Conservation (phyloP, 2,113 vertebrate genomes). For the Tauraco erythrolophus region DNA sequence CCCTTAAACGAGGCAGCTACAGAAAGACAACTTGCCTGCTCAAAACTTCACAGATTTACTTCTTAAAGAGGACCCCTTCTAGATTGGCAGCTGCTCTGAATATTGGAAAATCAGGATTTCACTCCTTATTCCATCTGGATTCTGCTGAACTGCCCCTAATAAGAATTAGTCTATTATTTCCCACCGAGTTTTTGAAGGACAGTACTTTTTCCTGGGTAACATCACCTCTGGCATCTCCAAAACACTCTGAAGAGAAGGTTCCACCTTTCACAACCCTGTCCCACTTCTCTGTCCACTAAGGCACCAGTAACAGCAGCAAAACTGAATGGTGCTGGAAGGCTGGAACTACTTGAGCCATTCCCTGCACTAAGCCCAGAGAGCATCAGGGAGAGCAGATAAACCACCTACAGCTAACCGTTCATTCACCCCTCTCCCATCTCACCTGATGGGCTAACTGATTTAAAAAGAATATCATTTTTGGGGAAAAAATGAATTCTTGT, state of each 20-base stretch:
- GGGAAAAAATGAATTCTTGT: not conserved
- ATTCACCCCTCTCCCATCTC: not conserved
- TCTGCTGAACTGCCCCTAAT: not conserved
- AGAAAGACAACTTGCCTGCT: too few relatives aligned
- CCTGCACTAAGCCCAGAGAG: not conserved
- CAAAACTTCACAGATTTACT: not conserved
- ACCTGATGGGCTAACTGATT: not conserved
- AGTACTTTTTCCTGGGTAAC: not conserved
- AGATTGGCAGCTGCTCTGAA: not conserved
- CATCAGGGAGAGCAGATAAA: not conserved
- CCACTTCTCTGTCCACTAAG: not conserved
- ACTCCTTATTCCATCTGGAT: not conserved
- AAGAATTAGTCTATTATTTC: not conserved
- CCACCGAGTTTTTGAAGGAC: not conserved
- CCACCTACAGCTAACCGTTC: not conserved
- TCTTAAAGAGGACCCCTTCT: not conserved
- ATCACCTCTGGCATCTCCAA: not conserved
- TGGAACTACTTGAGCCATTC: not conserved
- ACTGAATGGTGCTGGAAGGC: fast-evolving
- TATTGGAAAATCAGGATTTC: not conserved
- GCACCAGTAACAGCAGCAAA: not conserved
- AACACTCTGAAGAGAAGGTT: not conserved
- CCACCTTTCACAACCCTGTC: not conserved
- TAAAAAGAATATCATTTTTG: not conserved
- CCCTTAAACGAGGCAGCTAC: not conserved